Conservation (phyloP, 2,797 vertebrate species). For the Halcyon badia region DNA sequence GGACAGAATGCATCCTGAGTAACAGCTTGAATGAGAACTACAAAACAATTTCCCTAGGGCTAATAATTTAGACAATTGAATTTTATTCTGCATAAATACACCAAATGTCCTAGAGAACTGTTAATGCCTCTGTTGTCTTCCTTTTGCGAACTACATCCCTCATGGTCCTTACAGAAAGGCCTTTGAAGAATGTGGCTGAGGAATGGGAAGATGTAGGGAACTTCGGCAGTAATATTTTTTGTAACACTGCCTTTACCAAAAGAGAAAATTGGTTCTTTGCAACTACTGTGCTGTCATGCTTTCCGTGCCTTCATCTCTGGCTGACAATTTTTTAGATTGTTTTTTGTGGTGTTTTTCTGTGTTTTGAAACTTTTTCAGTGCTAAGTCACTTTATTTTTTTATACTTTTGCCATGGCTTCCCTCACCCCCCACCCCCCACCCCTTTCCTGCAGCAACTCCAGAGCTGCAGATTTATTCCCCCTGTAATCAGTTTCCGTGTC, state of each 20-base stretch:
- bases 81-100: background rate
- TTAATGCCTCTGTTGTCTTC: background rate
- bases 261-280: background rate
- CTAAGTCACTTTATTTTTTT: background rate
- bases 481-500: background rate
- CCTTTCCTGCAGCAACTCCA: background rate
- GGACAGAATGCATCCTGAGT: background rate
- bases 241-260: background rate
- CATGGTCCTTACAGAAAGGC: background rate
- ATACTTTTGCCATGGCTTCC: background rate
- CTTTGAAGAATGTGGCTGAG: background rate
- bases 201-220: background rate
- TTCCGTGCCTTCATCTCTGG: background rate
- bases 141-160: background rate
- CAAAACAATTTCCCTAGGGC: constrained; percentile 10
- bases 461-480: constrained; percentile 5
- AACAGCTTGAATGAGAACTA: constrained; percentile 11
- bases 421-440: accelerated
- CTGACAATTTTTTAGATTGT: background rate
- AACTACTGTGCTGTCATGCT: accelerated
- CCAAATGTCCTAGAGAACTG: background rate
- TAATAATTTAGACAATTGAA: background rate
- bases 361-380: background rate
- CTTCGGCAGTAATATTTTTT: background rate
- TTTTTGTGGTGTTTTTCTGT: background rate